Evolutionary conservation across 1,140 invertebrate species (phyloP).

Genomic region (Teleopsis dalmanni): DNA sequence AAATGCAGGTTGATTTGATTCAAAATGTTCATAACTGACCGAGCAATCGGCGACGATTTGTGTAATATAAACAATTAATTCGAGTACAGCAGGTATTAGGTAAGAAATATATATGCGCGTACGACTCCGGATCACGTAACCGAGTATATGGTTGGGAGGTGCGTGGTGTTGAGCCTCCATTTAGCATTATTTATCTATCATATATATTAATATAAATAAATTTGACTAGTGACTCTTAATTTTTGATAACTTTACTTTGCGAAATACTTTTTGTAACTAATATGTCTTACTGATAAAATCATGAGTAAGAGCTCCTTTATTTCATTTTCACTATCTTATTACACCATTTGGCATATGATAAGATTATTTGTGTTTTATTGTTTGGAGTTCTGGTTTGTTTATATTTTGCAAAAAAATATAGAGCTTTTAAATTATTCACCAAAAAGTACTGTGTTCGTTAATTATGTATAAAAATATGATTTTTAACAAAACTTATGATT

Average conservation of each 20-base stretch:
- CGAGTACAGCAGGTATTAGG: slow-evolving; percentile 45
- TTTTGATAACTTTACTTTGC: slow-evolving; percentile 3
- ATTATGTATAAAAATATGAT: too few relatives aligned
- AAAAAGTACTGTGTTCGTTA: too few relatives aligned
- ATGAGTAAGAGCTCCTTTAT: slow-evolving; percentile 6
- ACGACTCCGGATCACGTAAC: slow-evolving; percentile 47
- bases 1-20: slow-evolving; percentile 41
- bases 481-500: too few relatives aligned
- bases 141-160: slow-evolving; percentile 45
- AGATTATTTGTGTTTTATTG: neutral
- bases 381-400: neutral
- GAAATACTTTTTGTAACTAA: slow-evolving; percentile 2
- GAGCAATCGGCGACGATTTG: slow-evolving; percentile 48
- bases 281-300: neutral
- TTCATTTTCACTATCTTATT: slow-evolving; percentile 6
- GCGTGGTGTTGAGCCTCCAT: slow-evolving; percentile 17
- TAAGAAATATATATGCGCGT: slow-evolving; percentile 50
- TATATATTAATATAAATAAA: neutral
- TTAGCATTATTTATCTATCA: neutral
- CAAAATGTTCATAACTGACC: slow-evolving; percentile 47
- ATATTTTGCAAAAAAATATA: too few relatives aligned
- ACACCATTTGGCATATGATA: neutral
- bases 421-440: too few relatives aligned
- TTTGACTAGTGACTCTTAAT: neutral
- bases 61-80: slow-evolving; percentile 45